Evolutionary conservation across 2,888 invertebrate species (phyloP).

Genomic region (Cremastinae sp.): DNA sequence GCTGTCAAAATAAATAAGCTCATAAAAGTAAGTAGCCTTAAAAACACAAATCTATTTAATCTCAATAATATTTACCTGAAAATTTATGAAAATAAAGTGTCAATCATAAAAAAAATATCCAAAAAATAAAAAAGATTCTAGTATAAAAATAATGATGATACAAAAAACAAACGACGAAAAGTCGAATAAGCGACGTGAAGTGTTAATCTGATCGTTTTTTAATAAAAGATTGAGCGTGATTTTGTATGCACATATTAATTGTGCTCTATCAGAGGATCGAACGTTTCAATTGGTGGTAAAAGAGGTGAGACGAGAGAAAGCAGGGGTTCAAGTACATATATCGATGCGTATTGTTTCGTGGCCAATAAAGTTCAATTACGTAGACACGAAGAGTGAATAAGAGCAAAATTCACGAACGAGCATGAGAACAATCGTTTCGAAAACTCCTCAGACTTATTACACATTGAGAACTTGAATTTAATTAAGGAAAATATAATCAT

Average conservation of each 20-base stretch:
- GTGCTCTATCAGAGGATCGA: slow-evolving; percentile 12
- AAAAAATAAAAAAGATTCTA: too few species aligned
- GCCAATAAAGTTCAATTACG: slow-evolving; percentile 16
- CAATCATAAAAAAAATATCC: too few species aligned
- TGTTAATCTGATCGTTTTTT: background rate
- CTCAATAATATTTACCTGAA: too few species aligned
- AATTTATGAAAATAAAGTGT: too few species aligned
- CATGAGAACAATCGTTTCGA: background rate
- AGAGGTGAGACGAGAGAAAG: background rate
- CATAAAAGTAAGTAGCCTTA: background rate
- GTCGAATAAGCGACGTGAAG: background rate
- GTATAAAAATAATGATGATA: background rate
- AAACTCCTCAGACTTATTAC: background rate
- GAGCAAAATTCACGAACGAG: background rate
- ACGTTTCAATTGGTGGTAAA: slow-evolving; percentile 23
- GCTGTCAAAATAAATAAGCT: slow-evolving; percentile 51
- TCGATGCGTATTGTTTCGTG: slow-evolving; percentile 32
- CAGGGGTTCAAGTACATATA: slow-evolving; percentile 15
- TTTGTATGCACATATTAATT: slow-evolving; percentile 22
- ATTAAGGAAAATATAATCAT: background rate
- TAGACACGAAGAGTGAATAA: background rate
- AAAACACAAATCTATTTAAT: too few species aligned
- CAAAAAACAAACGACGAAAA: background rate
- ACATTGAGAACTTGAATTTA: too few species aligned
- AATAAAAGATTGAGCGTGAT: background rate